Evolutionary conservation across 2,888 invertebrate genomes (phyloP), one percentile per base, ranked within the genome.

Genomic region (Blastobasis lacticolella): DNA sequence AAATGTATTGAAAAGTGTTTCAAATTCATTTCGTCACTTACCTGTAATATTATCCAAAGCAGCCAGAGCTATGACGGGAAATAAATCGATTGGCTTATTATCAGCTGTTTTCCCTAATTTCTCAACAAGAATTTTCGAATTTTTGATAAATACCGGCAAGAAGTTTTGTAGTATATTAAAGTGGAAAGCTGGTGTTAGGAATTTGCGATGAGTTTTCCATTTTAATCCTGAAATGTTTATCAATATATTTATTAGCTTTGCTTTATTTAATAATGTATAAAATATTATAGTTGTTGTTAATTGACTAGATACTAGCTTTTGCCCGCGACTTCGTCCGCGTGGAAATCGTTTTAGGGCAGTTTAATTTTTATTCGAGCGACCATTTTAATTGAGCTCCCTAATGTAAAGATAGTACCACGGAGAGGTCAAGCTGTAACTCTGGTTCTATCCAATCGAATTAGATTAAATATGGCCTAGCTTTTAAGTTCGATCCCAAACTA

Each of bases 181-280:
- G 75, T 95, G 95, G 72, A 94, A 95, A 0, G 94, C 90, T 0
- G 94, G 94, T 0, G 94, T 94, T 48, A 95, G 75, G 55, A 94
- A 89, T 71, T 93, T 93, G 23, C 95, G 88, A 57, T 92, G 90
- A 0, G 73, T 77, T 60, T 88, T 90, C 95, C 95, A 95, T 74
- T 70, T 73, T 41, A 69, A 60, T 52, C 86, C 87, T 84, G 55
- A 49, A 70, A 64, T 49, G 10, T 38, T 54, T 38, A 49, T 23
- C 23, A 23, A 23, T 1, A 23, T 23, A 23, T 23, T 23, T 23
- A 23, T 23, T 23, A 23, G 23, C 23, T 23, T 23, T 23, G 23
- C 23, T 23, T 23, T 23, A 3, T 23, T 23, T 23, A 41, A 6
- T 41, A 40, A 40, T 40, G 41, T 40, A 9, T 40, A 3, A 40